Conservation (phyloP, 2,888 invertebrate species). For the Agrotis exclamationis region DNA sequence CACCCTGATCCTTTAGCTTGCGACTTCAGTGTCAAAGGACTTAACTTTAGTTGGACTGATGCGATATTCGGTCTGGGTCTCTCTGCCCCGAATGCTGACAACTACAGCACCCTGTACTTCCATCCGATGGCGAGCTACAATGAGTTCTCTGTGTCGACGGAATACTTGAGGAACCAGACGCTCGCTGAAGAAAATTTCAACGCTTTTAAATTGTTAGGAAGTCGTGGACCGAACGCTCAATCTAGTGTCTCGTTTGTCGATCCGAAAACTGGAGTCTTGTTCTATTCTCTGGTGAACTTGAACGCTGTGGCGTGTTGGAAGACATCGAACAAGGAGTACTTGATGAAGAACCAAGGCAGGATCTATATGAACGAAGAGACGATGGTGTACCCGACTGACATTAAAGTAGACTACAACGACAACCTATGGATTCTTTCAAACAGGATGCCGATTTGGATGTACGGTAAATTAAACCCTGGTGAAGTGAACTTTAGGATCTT, state of each 20-base stretch:
- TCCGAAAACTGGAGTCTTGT: conserved; percentile 93
- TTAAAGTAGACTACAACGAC: conserved; percentile 94
- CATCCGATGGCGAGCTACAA: conserved; percentile 95
- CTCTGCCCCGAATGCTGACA: conserved; percentile 92
- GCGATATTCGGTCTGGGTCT: conserved; percentile 94
- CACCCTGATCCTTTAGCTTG: conserved; percentile 94
- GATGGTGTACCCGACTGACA: conserved; percentile 95
- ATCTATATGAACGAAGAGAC: conserved; percentile 93
- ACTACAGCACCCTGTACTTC: conserved; percentile 94
- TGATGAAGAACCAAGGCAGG: conserved; percentile 93
- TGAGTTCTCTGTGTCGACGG: conserved; percentile 94
- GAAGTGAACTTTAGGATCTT: conserved; percentile 94
- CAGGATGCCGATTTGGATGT: conserved; percentile 93
- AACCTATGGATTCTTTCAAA: conserved; percentile 95
- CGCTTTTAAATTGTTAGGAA: conserved; percentile 93
- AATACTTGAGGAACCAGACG: conserved; percentile 92
- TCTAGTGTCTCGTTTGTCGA: conserved; percentile 94
- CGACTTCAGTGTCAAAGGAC: conserved; percentile 93
- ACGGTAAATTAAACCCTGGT: conserved; percentile 91
- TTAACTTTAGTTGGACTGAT: conserved; percentile 94
- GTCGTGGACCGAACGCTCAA: conserved; percentile 93
- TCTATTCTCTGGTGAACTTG: conserved; percentile 94
- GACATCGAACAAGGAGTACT: conserved; percentile 93
- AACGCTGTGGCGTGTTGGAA: conserved; percentile 96
- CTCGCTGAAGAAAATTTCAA: conserved; percentile 91